Conservation (phyloP, 2,113 vertebrate genomes). For the Prochilodus magdalenae region DNA sequence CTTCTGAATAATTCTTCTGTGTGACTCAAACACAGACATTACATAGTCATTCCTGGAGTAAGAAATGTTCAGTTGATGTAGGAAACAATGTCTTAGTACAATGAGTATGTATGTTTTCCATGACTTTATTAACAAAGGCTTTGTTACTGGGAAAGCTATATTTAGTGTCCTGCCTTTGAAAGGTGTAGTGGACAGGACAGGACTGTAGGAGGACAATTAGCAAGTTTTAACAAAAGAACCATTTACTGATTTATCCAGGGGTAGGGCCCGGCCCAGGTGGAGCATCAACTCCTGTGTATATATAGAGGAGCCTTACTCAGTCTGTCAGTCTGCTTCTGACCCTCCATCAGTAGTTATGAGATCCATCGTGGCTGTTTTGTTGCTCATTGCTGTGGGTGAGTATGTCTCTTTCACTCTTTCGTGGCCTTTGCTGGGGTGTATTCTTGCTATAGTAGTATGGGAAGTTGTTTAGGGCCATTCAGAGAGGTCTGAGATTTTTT, state of each 20-base stretch:
- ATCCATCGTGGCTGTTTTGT: conserved; percentile 32
- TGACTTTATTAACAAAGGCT: background rate
- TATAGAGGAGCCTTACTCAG: background rate
- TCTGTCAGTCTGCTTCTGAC: background rate
- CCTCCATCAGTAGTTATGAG: conserved; percentile 40
- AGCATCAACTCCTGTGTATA: background rate
- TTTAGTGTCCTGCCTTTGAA: background rate
- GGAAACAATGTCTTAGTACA: no score
- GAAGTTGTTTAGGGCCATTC: no score
- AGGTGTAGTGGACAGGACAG: conserved; percentile 32
- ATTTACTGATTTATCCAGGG: no score
- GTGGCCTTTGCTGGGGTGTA: no score
- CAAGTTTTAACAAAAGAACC: conserved; percentile 4
- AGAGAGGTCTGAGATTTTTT: no score
- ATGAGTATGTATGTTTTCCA: no score
- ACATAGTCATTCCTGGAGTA: no score
- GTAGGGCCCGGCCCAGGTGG: background rate
- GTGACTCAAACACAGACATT: no score
- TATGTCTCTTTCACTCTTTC: background rate
- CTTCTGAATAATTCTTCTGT: no score
- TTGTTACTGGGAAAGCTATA: background rate
- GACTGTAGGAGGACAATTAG: conserved; percentile 44
- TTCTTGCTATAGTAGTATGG: no score
- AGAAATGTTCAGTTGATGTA: no score
- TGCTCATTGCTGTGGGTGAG: conserved; percentile 53